Conservation (phyloP, 1,140 invertebrate species). For the Aethina tumida region DNA sequence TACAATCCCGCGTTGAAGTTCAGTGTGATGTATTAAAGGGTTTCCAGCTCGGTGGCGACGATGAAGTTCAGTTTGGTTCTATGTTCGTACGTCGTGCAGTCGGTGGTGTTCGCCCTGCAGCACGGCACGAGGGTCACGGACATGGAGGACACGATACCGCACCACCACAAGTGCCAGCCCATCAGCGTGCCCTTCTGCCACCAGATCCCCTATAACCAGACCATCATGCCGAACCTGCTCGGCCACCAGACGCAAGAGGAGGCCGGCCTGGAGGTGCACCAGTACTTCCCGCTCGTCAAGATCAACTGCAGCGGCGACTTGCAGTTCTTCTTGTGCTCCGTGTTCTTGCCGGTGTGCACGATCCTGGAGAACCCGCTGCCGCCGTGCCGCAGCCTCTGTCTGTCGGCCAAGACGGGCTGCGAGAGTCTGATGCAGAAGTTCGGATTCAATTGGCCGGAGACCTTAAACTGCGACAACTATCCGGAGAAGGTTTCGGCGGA, state of each 20-base stretch:
- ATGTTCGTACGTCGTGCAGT: no score
- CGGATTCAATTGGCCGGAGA: constrained; percentile 89
- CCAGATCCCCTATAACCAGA: constrained; percentile 89
- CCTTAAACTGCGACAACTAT: constrained; percentile 84
- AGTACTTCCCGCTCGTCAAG: constrained; percentile 93
- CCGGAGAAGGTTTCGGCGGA: constrained; percentile 56
- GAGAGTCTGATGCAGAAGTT: constrained; percentile 87
- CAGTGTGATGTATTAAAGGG: no score
- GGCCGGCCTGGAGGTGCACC: constrained; percentile 85
- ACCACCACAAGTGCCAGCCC: constrained; percentile 80
- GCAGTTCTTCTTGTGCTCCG: constrained; percentile 91
- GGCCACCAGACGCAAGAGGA: constrained; percentile 92
- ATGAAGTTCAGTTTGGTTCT: no score
- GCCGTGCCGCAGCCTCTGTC: constrained; percentile 84
- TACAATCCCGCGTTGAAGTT: no score
- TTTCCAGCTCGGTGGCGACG: no score
- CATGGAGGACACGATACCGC: constrained; percentile 35
- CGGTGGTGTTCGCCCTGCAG: constrained; percentile 3
- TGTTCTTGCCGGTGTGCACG: constrained; percentile 94
- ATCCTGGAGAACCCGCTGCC: constrained; percentile 83
- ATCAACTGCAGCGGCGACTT: constrained; percentile 89
- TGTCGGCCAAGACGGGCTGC: constrained; percentile 79
- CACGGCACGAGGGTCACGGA: constrained; percentile 14
- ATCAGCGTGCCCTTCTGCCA: constrained; percentile 89
- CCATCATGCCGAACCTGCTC: constrained; percentile 92